These are phyloP conservation scores for Nestor notabilis DNA, from an alignment of 2,113 vertebrate genomes.

Conservation along the genomic window DNA sequence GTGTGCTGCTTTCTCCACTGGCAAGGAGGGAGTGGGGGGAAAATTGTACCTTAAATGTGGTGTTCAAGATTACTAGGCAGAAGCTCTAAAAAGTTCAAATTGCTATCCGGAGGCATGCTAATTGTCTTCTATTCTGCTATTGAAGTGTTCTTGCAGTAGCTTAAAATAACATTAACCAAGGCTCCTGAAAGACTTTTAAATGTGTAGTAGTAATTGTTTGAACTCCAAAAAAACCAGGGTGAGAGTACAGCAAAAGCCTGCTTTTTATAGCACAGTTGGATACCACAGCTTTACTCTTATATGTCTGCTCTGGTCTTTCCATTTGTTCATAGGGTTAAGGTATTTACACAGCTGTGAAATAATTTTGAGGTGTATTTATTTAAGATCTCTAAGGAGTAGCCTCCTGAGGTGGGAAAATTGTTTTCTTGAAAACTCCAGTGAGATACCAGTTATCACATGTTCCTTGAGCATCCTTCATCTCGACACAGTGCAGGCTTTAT, in stretches of 20 bases:
- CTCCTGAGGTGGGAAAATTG: background rate
- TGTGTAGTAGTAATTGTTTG: background rate
- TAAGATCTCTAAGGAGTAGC: background rate
- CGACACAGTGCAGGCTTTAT: background rate
- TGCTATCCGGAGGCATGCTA: background rate
- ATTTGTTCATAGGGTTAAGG: background rate
- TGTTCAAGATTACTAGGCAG: background rate
- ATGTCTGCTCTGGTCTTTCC: background rate
- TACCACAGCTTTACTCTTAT: background rate
- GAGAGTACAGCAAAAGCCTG: background rate
- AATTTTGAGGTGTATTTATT: background rate
- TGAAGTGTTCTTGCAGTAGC: background rate
- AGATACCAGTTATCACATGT: background rate
- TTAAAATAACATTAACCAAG: background rate
- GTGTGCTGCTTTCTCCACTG: background rate
- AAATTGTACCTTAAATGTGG: background rate
- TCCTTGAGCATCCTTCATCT: slow-evolving; percentile 3
- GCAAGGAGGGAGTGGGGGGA: background rate
- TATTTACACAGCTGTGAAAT: background rate
- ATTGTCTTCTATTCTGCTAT: background rate
- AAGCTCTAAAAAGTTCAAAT: background rate
- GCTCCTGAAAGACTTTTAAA: background rate
- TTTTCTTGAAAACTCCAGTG: background rate
- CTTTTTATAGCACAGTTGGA: background rate
- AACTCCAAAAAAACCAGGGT: background rate